Percentiles rank a stretch among this genome's conserved stretches.
phyloP scores from a whole-genome alignment of 2,113 vertebrate genomes.

The Neopipo cinnamomea region DNA sequence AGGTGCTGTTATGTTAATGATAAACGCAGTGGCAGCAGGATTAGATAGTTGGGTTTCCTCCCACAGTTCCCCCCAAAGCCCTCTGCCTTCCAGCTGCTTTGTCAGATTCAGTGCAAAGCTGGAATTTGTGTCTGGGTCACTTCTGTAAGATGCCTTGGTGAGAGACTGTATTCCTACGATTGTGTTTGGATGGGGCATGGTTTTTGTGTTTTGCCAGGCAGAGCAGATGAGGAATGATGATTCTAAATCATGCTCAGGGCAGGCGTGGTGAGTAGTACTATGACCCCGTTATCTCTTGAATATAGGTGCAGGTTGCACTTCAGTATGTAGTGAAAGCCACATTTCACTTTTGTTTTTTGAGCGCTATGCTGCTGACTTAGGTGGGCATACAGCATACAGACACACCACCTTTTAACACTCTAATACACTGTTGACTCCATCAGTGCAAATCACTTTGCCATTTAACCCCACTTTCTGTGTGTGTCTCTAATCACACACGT shows the following conservation, averaged over 20 bases:
- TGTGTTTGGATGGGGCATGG: background rate
- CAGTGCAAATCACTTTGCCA: background rate
- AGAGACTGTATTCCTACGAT: background rate
- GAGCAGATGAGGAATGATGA: background rate
- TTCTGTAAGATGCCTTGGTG: background rate
- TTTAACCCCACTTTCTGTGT: background rate
- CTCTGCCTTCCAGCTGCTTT: background rate
- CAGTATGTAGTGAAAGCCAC: background rate
- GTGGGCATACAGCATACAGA: background rate
- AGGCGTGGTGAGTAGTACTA: background rate
- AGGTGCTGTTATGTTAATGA: background rate
- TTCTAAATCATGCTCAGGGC: background rate
- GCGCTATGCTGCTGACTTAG: background rate
- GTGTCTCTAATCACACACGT: background rate
- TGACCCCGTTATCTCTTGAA: background rate
- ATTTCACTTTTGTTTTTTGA: background rate
- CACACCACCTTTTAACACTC: background rate
- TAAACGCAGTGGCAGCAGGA: background rate
- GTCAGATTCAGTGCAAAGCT: background rate
- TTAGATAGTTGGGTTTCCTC: background rate
- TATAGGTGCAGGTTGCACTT: background rate
- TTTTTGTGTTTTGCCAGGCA: background rate
- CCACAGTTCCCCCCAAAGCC: background rate
- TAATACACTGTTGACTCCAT: background rate
- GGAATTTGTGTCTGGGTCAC: background rate